A percentile compares a stretch with the other conserved stretches of the same genome.
Evolutionary conservation across 2,113 vertebrate genomes (phyloP).

Genomic region (Conger conger): DNA sequence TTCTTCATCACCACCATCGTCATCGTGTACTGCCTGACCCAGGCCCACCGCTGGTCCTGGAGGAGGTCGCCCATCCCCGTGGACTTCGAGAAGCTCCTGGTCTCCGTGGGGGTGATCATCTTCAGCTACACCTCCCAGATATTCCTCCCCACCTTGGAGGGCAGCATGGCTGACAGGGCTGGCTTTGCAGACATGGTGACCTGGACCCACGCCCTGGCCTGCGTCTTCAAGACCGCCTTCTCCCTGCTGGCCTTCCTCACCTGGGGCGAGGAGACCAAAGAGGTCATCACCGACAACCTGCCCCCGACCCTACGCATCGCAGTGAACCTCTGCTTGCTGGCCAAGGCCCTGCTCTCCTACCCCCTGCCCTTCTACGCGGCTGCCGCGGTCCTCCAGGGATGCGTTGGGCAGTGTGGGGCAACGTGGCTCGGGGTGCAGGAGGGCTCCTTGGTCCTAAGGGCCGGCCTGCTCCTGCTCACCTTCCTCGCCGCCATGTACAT

Average conservation of each 20-base stretch:
- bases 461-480: conserved; percentile 65
- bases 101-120: conserved; percentile 77
- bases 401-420: conserved; percentile 43
- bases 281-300: conserved; percentile 78
- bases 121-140: conserved; percentile 85
- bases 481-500: conserved; percentile 70
- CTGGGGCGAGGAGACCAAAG: conserved; percentile 72
- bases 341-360: conserved; percentile 76
- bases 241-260: conserved; percentile 70
- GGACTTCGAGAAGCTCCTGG: conserved; percentile 74
- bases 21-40: conserved; percentile 71
- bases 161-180: conserved; percentile 68
- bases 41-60: conserved; percentile 69
- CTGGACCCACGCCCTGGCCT: conserved; percentile 74
- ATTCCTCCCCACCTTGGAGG: conserved; percentile 77
- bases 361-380: conserved; percentile 76
- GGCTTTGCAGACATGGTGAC: conserved; percentile 70
- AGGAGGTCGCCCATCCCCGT: conserved; percentile 60
- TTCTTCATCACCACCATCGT: conserved; percentile 73
- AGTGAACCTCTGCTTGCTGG: conserved; percentile 74
- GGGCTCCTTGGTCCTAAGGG: conserved; percentile 53
- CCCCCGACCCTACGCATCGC: conserved; percentile 67
- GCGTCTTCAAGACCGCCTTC: conserved; percentile 74
- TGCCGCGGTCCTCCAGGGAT: conserved; percentile 68
- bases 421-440: neutral